Evolutionary conservation across 2,113 vertebrate genomes (phyloP).

Genomic region (Pachypanchax playfairii): DNA sequence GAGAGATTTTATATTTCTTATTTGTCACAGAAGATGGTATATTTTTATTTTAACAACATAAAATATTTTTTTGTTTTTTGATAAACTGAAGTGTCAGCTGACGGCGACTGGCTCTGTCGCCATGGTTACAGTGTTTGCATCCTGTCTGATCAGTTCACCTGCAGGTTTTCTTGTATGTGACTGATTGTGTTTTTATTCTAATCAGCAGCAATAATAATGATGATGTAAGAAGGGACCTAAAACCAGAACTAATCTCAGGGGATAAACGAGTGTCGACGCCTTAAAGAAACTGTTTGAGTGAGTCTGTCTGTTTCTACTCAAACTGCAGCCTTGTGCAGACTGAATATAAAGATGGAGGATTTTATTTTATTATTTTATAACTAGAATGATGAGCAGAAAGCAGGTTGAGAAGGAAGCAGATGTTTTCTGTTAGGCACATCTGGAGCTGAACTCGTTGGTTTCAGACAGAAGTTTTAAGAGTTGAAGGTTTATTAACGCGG

Average conservation of each 20-base stretch:
- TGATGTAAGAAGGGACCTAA: slow-evolving; percentile 3
- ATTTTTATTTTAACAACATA: slow-evolving; percentile 45
- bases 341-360: not conserved
- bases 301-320: not conserved
- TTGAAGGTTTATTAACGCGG: too few species aligned
- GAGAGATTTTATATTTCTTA: slow-evolving; percentile 62
- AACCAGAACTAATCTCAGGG: slow-evolving; percentile 36
- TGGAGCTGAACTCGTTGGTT: too few species aligned
- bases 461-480: too few species aligned
- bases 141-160: slow-evolving; percentile 7
- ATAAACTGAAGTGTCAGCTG: slow-evolving; percentile 41
- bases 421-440: too few species aligned
- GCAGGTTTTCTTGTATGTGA: too few species aligned
- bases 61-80: slow-evolving; percentile 12
- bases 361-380: not conserved
- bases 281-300: slow-evolving; percentile 10
- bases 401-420: too few species aligned
- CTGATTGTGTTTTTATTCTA: slow-evolving; percentile 7
- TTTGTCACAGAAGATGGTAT: slow-evolving; percentile 33
- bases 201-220: slow-evolving; percentile 14
- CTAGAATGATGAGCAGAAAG: too few species aligned
- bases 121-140: slow-evolving; percentile 57
- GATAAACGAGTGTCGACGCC: not conserved
- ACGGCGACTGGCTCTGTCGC: not conserved
- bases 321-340: too few species aligned